Percentiles rank a stretch among this genome's conserved stretches.
Conservation (phyloP, 92 coral and sea anemone species). For the Meandrina meandrites region DNA sequence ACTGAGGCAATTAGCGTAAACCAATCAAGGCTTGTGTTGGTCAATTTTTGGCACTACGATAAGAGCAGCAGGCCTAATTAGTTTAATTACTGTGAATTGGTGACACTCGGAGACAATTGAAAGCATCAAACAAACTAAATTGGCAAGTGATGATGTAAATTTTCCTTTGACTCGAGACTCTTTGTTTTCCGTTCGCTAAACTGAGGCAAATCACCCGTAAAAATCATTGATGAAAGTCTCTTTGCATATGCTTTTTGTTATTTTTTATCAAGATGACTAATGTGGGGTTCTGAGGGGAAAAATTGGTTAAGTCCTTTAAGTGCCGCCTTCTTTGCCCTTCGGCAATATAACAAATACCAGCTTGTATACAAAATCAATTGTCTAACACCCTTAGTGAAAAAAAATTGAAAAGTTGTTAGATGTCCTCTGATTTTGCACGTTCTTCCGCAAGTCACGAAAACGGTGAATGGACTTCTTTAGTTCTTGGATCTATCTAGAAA, state of each 20-base stretch:
- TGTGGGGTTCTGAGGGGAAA: conserved; percentile 10
- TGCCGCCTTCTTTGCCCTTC: conserved; percentile 35
- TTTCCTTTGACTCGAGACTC: conserved; percentile 62
- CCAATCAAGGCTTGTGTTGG: conserved; percentile 65
- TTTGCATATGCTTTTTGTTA: neutral
- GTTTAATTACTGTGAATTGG: conserved; percentile 98
- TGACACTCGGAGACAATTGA: conserved; percentile 98
- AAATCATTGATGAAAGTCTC: neutral
- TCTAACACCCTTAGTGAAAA: neutral
- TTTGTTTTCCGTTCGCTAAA: conserved; percentile 35
- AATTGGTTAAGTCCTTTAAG: neutral
- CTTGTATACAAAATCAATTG: conserved; percentile 25
- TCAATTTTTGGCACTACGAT: conserved; percentile 88
- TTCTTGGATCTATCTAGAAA: conserved; percentile 42
- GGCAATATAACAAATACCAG: conserved; percentile 28
- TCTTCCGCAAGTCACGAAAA: conserved; percentile 15
- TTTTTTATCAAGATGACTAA: neutral
- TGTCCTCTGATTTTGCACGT: neutral
- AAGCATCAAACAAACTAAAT: conserved; percentile 83
- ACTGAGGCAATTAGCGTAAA: conserved; percentile 54
- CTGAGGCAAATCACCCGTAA: neutral
- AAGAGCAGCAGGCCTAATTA: conserved; percentile 86
- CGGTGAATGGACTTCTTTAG: neutral
- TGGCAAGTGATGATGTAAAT: conserved; percentile 81
- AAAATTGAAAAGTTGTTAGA: neutral